Percentiles rank a stretch among this genome's conserved stretches.
Conservation (phyloP, 2,113 vertebrate genomes). For the Nothocercus julius region DNA sequence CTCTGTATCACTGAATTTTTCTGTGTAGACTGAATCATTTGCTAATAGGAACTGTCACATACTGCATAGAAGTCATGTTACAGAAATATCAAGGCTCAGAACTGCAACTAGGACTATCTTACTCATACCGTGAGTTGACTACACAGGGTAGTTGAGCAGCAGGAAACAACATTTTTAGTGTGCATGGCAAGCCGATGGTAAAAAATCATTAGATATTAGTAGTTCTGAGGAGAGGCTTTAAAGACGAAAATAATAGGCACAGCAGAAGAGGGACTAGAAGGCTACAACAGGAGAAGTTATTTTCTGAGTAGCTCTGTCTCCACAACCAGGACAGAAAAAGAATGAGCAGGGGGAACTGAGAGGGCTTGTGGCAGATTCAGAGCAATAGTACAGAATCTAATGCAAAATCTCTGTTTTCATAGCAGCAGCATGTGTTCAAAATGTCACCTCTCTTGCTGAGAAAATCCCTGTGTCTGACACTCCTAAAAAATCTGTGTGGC, state of each 20-base stretch:
- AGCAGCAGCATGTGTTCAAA: constrained; percentile 1
- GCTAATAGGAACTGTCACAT: neutral
- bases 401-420: neutral
- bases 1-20: neutral
- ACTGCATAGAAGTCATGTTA: neutral
- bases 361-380: neutral
- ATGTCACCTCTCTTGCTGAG: neutral
- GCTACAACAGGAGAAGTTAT: neutral
- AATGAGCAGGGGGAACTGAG: neutral
- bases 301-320: neutral
- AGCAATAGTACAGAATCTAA: neutral
- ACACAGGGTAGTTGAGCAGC: neutral
- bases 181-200: neutral
- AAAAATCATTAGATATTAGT: neutral
- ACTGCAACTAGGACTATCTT: neutral
- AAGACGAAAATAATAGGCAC: neutral
- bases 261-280: neutral
- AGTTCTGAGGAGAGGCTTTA: neutral
- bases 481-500: neutral
- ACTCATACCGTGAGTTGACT: neutral
- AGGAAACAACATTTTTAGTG: constrained; percentile 9
- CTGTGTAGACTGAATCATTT: neutral
- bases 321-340: neutral
- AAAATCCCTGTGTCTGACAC: neutral
- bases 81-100: neutral